Conservation (phyloP, 2,797 vertebrate genomes). For the Emys orbicularis region DNA sequence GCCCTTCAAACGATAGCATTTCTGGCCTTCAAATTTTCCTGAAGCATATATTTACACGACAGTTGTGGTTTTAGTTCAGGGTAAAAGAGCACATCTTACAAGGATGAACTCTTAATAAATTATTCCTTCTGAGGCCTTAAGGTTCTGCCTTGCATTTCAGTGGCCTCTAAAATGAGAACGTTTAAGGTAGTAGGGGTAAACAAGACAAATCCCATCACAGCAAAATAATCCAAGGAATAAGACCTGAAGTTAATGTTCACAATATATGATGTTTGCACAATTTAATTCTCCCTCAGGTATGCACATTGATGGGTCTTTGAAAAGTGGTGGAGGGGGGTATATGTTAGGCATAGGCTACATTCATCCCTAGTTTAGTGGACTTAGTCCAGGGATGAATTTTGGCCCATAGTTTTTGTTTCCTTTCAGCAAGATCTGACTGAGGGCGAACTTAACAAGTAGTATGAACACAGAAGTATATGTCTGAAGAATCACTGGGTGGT, state of each 20-base stretch:
- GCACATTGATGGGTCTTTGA: background rate
- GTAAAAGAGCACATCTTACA: slow-evolving; percentile 38
- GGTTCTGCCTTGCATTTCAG: slow-evolving; percentile 19
- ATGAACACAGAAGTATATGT: accelerated
- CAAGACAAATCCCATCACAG: background rate
- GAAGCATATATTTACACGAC: slow-evolving; percentile 43
- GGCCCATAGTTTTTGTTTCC: background rate
- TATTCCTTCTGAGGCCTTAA: background rate
- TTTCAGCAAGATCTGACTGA: background rate
- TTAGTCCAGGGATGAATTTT: background rate
- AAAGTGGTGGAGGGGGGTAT: background rate
- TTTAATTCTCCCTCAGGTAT: background rate
- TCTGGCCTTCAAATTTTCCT: slow-evolving; percentile 41
- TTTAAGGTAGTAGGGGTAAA: slow-evolving; percentile 19
- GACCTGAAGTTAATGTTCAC: background rate
- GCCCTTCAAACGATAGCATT: slow-evolving; percentile 7
- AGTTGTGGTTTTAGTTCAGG: slow-evolving; percentile 45
- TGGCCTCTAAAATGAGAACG: background rate
- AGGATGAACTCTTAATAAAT: slow-evolving; percentile 25
- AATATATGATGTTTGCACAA: background rate
- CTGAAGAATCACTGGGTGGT: background rate
- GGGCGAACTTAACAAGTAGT: background rate
- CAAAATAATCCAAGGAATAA: slow-evolving; percentile 2
- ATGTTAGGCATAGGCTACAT: background rate
- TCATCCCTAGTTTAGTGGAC: background rate